Percentiles rank a stretch among this genome's conserved stretches.
phyloP scores from a whole-genome alignment of 2,888 invertebrate species.

The Pandemis heparana region DNA sequence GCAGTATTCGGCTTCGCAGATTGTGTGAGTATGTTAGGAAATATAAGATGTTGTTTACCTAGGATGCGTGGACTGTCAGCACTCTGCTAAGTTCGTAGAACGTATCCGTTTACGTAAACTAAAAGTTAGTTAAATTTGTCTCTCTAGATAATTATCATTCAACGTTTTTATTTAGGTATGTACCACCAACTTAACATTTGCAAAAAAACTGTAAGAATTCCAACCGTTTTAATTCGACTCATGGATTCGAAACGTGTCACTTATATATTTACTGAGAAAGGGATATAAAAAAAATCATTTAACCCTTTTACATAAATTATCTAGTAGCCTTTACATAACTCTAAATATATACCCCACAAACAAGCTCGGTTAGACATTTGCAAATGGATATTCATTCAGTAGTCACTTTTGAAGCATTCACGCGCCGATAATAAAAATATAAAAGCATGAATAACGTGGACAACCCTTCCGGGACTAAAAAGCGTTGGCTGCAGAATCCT shows the following conservation, averaged over 20 bases:
- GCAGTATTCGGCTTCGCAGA: conserved; percentile 12
- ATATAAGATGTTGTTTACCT: conserved; percentile 59
- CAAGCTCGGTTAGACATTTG: conserved; percentile 57
- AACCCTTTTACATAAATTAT: not conserved
- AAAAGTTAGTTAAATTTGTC: no score
- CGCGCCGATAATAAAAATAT: conserved; percentile 75
- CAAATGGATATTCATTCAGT: conserved; percentile 72
- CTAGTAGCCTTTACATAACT: conserved; percentile 9
- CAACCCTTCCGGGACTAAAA: conserved; percentile 75
- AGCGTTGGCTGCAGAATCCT: conserved; percentile 65
- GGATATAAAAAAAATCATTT: not conserved
- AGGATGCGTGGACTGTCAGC: conserved; percentile 60
- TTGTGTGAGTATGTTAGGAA: conserved; percentile 20
- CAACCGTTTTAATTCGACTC: no score
- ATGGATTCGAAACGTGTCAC: not conserved
- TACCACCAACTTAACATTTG: no score
- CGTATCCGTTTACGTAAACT: no score
- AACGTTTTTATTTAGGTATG: no score
- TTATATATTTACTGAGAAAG: not conserved
- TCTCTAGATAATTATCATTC: no score
- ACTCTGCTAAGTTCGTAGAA: conserved; percentile 52
- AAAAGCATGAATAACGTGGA: conserved; percentile 71
- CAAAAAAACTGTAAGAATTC: no score
- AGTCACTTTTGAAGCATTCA: conserved; percentile 70
- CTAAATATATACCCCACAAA: conserved; percentile 31